Base-by-base conservation (phyloP, 2,113 vertebrate genomes). In the Motacilla alba region DNA sequence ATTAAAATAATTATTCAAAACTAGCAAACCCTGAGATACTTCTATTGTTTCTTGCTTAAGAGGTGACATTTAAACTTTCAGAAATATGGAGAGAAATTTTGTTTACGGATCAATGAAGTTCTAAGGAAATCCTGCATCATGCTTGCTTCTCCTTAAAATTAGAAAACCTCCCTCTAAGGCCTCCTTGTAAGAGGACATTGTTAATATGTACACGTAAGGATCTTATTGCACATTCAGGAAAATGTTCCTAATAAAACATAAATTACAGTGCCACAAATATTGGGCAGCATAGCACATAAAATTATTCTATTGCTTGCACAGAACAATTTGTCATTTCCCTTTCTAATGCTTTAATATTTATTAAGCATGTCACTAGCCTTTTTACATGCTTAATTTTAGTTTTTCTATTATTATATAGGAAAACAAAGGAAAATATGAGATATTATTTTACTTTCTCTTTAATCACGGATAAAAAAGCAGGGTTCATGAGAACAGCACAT, bases 1-100 rank as follows among this genome's bases (percentile, higher is more conserved):
- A 70, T 87, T 89, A 87, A 93, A 90, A 58, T 59, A 91, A 89
- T 53, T 47, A 68, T 94, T 95, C 64, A 58, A 82, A 91, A 82
- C 1, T 22, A 56, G 55, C 35, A 87, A 82, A 73, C 37, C 60
- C 47, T 68, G 74, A 83, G 70, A 83, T 69, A 41, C 20, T 80
- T 44, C n/a, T 63, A 39, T 35, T 88, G 59, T 77, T 96, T 89
- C 80, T 70, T 79, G 24, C 23, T 50, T 52, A 74, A 87, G 89
- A 94, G 35, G 30, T 85, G 35, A 68, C 43, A 28, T 59, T 89
- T 79, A 91, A 85, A 88, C 11, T 47, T 85, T 41, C 55, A 62
- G 46, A 79, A 37, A 58, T 88, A 83, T 0, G 6, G 43, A 88
- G 19, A 91, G 62, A 50, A 86, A 49, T 10, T 59, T 81, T 44